Base-by-base conservation (phyloP, 2,113 vertebrate species). In the Clarias magur region DNA sequence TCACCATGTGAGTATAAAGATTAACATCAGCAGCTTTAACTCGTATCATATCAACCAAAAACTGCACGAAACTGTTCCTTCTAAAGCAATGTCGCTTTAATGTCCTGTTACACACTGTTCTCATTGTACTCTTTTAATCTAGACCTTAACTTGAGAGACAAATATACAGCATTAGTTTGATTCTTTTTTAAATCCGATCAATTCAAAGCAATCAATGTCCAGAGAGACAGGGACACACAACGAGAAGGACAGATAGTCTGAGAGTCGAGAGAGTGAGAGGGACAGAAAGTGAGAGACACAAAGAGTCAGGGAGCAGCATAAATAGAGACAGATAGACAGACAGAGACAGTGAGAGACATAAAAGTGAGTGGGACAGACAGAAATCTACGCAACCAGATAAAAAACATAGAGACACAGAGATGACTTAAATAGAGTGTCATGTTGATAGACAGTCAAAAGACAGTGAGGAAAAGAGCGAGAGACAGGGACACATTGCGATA, bases 1-100 rank as follows among this genome's bases (percentile, higher is more conserved):
- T 80, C 95, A 98, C 88, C 97, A 99, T 93, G 98, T 99, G 92
- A 96, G 97, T 88, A 65, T 88, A 68, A 60, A 8, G 11, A 25
- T 21, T 60, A 78, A 34, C n/a, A 67, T 11, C 21, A 68, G 27
- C 27, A 67, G 25, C 13, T 53, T 70, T 72, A 34, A 80, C 10
- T 1, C 38, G n/a, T 48, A 63, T 17, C 11, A 12, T 53, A 63
- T n/a, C 11, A 48, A n/a, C 34, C 5, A 30, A 68, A 63, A 68
- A 2, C 62, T 65, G 27, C 53, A n/a, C 7, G n/a, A 34, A 84
- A 5, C 6, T 25, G n/a, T 62, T 82, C 16, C 59, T 48, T 63
- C 11, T 4, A n/a, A 27, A 62, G 25, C 1, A 23, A 25, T 42
- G 34, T 73, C 38, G 34, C 38, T 72, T 38, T 21, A 23, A 23